Percentiles rank a stretch among this genome's conserved stretches.
Evolutionary conservation across 2,797 vertebrate genomes (phyloP).

Genomic region (Sebastiscus tertius): DNA sequence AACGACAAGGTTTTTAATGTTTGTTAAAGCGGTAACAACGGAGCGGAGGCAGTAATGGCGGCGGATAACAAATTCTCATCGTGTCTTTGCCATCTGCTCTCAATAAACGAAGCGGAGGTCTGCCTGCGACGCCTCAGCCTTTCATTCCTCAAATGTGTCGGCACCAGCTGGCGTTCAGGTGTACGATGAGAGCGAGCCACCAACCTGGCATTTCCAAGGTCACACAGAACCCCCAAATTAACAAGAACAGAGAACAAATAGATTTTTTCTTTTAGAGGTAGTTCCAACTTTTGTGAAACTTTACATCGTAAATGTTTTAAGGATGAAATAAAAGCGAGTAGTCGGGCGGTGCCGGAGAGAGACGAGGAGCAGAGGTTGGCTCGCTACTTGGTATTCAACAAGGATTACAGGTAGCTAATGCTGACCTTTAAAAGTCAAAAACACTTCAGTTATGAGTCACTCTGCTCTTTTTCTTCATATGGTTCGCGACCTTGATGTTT

Average conservation of each 20-base stretch:
- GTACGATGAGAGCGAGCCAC: background rate
- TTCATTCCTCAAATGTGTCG: slow-evolving; percentile 74
- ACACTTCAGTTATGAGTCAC: slow-evolving; percentile 36
- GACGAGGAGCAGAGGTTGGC: background rate
- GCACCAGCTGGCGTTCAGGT: slow-evolving; percentile 59
- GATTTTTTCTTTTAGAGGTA: background rate
- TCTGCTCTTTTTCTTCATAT: slow-evolving; percentile 18
- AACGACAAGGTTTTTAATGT: slow-evolving; percentile 41
- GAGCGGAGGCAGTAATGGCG: slow-evolving; percentile 28
- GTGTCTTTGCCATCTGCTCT: slow-evolving; percentile 76
- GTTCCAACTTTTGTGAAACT: background rate
- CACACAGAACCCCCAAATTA: background rate
- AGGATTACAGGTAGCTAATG: slow-evolving; percentile 46
- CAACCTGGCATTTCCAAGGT: slow-evolving; percentile 56
- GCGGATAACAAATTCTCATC: slow-evolving; percentile 63
- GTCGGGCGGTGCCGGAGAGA: background rate
- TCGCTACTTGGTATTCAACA: slow-evolving; percentile 39
- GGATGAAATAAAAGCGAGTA: background rate
- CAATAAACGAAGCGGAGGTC: slow-evolving; percentile 59
- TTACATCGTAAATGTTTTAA: background rate
- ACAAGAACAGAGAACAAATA: background rate
- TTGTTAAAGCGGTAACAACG: slow-evolving; percentile 33
- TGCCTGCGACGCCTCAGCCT: slow-evolving; percentile 53
- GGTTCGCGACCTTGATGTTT: slow-evolving; percentile 8
- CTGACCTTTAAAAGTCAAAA: slow-evolving; percentile 67